A percentile compares a stretch with the other conserved stretches of the same genome.
These are phyloP conservation scores for Ivindomyrus marchei DNA, from an alignment of 2,113 vertebrate species.

Conservation along the genomic window DNA sequence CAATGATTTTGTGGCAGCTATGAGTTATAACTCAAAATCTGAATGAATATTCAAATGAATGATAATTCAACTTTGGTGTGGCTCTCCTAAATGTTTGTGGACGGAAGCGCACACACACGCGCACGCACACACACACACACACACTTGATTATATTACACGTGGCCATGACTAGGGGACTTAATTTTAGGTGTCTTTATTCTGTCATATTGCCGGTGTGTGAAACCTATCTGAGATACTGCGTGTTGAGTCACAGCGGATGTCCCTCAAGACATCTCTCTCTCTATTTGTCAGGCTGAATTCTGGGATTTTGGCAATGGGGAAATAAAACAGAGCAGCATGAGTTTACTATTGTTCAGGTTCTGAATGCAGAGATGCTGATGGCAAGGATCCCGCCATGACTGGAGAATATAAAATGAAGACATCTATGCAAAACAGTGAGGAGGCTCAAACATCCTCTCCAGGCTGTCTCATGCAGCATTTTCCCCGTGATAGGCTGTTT, in stretches of 20 bases:
- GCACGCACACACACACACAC: not conserved
- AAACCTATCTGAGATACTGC: slow-evolving; percentile 37
- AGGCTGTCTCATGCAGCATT: not conserved
- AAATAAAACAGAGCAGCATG: slow-evolving; percentile 18
- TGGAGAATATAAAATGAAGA: not conserved
- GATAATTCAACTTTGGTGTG: not conserved
- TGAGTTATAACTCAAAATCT: not conserved
- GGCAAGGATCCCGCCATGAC: not conserved
- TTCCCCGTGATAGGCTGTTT: not conserved
- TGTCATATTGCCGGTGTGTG: slow-evolving; percentile 28
- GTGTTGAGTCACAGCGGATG: slow-evolving; percentile 11
- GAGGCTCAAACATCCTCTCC: not conserved
- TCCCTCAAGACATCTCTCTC: not conserved
- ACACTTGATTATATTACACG: not conserved
- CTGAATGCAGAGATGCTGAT: not conserved
- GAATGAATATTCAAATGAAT: not conserved
- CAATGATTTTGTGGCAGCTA: not conserved
- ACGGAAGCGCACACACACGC: too few relatives aligned
- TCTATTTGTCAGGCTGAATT: slow-evolving; percentile 21
- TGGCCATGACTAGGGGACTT: not conserved
- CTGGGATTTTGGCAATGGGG: slow-evolving; percentile 42
- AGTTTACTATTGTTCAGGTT: not conserved
- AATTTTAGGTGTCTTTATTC: not conserved
- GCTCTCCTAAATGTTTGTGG: not conserved
- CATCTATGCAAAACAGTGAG: not conserved